Base-by-base conservation (phyloP, 2,113 vertebrate genomes). In the Chloroceryle aenea region DNA sequence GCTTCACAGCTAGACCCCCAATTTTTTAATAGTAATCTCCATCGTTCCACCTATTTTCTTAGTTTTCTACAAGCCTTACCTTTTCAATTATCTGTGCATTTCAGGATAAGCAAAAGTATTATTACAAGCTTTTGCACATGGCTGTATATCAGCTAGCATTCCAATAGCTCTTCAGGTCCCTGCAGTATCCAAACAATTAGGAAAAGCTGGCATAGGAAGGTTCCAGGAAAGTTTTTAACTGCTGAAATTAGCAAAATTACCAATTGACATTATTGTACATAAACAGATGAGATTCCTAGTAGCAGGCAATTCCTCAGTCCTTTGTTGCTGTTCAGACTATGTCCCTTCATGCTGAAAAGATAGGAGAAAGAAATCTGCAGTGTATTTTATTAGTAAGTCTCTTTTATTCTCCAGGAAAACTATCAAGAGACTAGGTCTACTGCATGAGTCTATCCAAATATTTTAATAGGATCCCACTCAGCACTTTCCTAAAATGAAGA, bases 401-500 rank as follows among this genome's bases (percentile, higher is more conserved):
- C 43, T 88, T 55, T 55, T 74, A 50, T 67, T 89, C 75, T 85
- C 67, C 67, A 71, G 67, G 34, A 93, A 95, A 93, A 61, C 76
- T 93, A 66, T 43, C 92, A 87, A 88, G 91, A 95, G 84, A 90
- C 64, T 85, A 64, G 16, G 62, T 79, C 80, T 93, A 81, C 40
- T 82, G 6, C 73, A 27, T 59, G 77, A 91, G 68, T 62, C 75
- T 85, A 91, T 87, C 92, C 76, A 95, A 95, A 93, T 91, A 86
- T 95, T 97, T 95, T 91, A 94, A 96, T 93, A 95, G 62, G 75
- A 88, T 64, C 67, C 76, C 0, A 1, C 79, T 95, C 94, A 96
- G 87, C 88, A 90, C 75, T 96, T 96, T 93, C 47, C 63, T 79
- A 84, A 90, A 94, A 97, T 94, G 69, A 96, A 89, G 83, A 94